Evolutionary conservation across 2,113 vertebrate genomes (phyloP), one percentile per base, ranked within the genome.

Genomic region (Amphiprion ocellaris): DNA sequence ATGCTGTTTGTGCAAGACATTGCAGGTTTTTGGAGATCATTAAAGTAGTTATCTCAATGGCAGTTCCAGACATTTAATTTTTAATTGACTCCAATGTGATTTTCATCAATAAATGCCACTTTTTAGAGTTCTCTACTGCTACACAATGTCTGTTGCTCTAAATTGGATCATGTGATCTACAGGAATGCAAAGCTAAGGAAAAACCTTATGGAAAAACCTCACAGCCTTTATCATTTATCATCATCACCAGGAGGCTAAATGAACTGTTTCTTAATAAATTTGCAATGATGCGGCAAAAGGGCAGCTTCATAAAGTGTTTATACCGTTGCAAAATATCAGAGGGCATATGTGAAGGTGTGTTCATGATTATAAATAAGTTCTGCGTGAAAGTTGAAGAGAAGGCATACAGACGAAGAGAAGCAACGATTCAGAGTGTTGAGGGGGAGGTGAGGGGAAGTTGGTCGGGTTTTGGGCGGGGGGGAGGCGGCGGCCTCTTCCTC

Each of bases 401-500:
- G 21, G 61, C 19, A 8, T 17, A 14, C 39, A 72, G 59, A 52
- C 39, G 19, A 67, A 72, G 26, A 46, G 12, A 46, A 60, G 59
- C 55, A 65, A 61, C 60, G 63, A 74, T 71, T 68, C 11, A 58
- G 77, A 84, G 82, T 79, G 70, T 71, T 83, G 77, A 85, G 72
- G 79, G 74, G 60, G 81, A 67, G 68, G 23, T 50, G 81, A 81
- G 78, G 70, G 77, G 70, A 76, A 72, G 41, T 11, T 10, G 41
- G 41, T 3, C 2, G 49, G 17, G 49, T 17, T 19, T 17, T 17
- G 16, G 7, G 79, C 65, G 79, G 7, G 79, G 68, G 79, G 62
- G 62, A 53, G 81, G 47, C 47, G 71, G 52, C 5, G 71, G 86
- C 70, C 89, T 83, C 88, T 93, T 95, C 93, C 95, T 95, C 95